Base-by-base conservation (phyloP, 2,888 invertebrate species). In the Dastarcus helophoroides region DNA sequence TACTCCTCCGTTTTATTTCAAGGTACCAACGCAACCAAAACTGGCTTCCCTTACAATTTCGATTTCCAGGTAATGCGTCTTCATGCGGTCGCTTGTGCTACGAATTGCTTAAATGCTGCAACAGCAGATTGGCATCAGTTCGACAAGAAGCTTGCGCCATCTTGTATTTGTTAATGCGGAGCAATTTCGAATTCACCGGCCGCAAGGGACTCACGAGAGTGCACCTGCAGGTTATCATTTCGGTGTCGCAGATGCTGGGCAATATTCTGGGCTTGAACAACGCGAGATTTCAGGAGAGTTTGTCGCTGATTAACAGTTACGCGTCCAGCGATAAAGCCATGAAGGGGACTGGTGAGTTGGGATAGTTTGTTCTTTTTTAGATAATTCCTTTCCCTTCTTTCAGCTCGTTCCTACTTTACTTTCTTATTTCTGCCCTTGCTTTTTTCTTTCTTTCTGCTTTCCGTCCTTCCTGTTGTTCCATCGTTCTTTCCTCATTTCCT, bases 141-240 rank as follows among this genome's bases (percentile, higher is more conserved):
- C 71, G 93, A 11, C 84, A 88, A 48, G 93, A 93, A 57, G 85
- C 93, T 0, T 90, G 90, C 48, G 90, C 90, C 25, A 77, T 91
- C 14, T 67, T 94, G 2, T 94, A 93, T 62, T 67, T 91, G 29
- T 69, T 94, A 16, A 91, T 94, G 91, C 71, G 91, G 41, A 86
- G 86, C 53, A 93, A 93, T 66, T 94, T 86, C 64, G 90, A 93
- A 54, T 88, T 85, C 54, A 83, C 81, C 26, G 72, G 77, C 30
- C 73, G 82, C 21, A 83, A 83, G 43, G 83, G 82, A 34, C 68
- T 93, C 38, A 91, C 88, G 1, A 67, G 93, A 40, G 90, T 93
- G 1, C 91, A 91, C 53, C 64, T 90, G 26, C 90, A 91, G 73
- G 89, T 93, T 16, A 93, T 94, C 40, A 91, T 95, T 50, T 89